These are phyloP conservation scores for Oceanites oceanicus DNA, from an alignment of 2,113 vertebrate species.

Conservation along the genomic window DNA sequence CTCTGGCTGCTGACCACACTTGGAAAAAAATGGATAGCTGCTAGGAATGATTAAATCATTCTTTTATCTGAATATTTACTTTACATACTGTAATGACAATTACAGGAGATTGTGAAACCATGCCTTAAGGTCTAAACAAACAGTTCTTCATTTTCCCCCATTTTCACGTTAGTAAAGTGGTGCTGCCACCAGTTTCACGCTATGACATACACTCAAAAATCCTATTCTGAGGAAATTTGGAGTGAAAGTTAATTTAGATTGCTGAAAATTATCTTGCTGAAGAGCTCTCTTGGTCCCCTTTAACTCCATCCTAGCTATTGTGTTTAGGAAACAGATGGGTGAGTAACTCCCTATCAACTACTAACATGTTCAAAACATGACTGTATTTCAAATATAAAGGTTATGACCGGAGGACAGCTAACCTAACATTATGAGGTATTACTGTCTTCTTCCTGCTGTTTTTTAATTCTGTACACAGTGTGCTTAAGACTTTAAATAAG, in stretches of 20 bases:
- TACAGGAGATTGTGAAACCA: not conserved
- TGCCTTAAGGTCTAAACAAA: not conserved
- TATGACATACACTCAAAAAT: not conserved
- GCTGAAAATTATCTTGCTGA: not conserved
- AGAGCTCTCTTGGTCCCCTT: not conserved
- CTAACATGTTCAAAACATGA: not conserved
- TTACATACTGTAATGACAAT: not conserved
- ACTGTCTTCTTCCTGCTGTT: not conserved
- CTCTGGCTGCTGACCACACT: not conserved
- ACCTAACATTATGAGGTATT: not conserved
- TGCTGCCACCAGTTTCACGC: not conserved
- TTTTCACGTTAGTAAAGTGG: not conserved
- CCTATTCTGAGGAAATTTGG: not conserved
- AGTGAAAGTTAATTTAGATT: not conserved
- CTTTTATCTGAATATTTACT: not conserved
- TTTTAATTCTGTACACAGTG: not conserved
- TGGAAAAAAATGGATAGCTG: not conserved
- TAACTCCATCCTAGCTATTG: not conserved
- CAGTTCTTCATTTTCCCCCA: not conserved
- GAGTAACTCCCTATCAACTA: not conserved
- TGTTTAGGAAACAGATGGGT: not conserved
- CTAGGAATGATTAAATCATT: not conserved
- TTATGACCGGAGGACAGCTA: not conserved
- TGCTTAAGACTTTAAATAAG: not conserved
- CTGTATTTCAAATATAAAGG: not conserved